These are phyloP conservation scores for Lasioglossum pauxillum DNA, from an alignment of 2,888 invertebrate species.

Conservation along the genomic window DNA sequence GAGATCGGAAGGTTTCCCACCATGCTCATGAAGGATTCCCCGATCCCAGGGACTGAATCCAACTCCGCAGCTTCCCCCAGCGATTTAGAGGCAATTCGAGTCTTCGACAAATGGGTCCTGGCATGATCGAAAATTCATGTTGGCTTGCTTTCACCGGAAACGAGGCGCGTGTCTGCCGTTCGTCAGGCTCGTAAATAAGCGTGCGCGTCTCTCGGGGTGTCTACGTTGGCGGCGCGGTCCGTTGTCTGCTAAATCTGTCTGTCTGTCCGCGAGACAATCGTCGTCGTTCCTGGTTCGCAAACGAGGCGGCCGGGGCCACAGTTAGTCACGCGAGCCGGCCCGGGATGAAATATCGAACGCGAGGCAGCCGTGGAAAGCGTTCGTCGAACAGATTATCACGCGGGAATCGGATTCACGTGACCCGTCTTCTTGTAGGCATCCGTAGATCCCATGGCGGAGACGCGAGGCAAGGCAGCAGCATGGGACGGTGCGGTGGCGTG, in stretches of 20 bases:
- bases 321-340: constrained; percentile 56
- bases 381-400: constrained; percentile 60
- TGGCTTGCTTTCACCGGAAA: constrained; percentile 56
- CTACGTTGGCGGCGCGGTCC: constrained; percentile 60
- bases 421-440: constrained; percentile 7
- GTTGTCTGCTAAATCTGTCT: constrained; percentile 62
- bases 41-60: background rate
- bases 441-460: constrained; percentile 25
- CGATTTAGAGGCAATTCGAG: background rate
- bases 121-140: background rate
- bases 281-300: constrained; percentile 56
- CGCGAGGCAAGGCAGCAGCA: constrained; percentile 4
- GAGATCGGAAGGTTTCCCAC: background rate
- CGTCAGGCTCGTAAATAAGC: constrained; percentile 51
- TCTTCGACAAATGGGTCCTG: background rate
- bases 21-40: background rate
- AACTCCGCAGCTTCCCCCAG: background rate
- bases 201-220: constrained; percentile 44
- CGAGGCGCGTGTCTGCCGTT: constrained; percentile 9
- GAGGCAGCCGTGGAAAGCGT: constrained; percentile 53
- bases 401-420: constrained; percentile 60
- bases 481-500: constrained; percentile 34
- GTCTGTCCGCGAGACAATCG: constrained; percentile 62
- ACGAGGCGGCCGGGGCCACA: constrained; percentile 34
- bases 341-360: constrained; percentile 62